phyloP scores from a whole-genome alignment of 2,888 invertebrate genomes.

The Scelioninae gen. 2 region DNA sequence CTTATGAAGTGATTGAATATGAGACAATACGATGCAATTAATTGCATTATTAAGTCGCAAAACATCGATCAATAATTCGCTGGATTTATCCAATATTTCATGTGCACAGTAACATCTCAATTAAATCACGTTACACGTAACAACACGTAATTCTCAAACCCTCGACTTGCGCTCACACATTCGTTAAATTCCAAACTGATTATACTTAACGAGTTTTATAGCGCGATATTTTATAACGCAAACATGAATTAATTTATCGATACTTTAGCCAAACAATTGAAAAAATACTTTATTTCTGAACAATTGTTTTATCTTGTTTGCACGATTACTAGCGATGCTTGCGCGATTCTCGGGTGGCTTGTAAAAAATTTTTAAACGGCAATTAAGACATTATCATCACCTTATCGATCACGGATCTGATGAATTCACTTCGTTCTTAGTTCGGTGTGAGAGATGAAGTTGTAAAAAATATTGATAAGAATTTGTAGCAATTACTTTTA shows the following conservation, averaged over 20 bases:
- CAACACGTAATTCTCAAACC: slow-evolving; percentile 32
- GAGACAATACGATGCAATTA: too few relatives aligned
- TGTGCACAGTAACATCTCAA: slow-evolving; percentile 25
- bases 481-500: slow-evolving; percentile 23
- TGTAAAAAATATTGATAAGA: slow-evolving; percentile 30
- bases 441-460: neutral
- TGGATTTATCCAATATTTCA: slow-evolving; percentile 40
- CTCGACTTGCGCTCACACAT: slow-evolving; percentile 13
- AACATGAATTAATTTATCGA: slow-evolving; percentile 41
- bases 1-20: too few relatives aligned
- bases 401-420: slow-evolving; percentile 45
- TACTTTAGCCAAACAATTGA: slow-evolving; percentile 33
- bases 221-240: slow-evolving; percentile 36
- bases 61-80: slow-evolving; percentile 31
- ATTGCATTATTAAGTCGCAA: slow-evolving; percentile 2
- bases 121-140: slow-evolving; percentile 33
- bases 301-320: slow-evolving; percentile 36
- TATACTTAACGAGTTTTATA: slow-evolving; percentile 27
- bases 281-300: slow-evolving; percentile 45
- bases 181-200: slow-evolving; percentile 47
- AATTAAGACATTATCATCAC: slow-evolving; percentile 36
- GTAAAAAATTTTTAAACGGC: slow-evolving; percentile 41
- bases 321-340: slow-evolving; percentile 39
- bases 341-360: slow-evolving; percentile 16
- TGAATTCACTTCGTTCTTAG: slow-evolving; percentile 21